Percentiles rank a stretch among this genome's conserved stretches.
phyloP scores from a whole-genome alignment of 2,888 invertebrate genomes.

The Lasioglossum zephyrum region DNA sequence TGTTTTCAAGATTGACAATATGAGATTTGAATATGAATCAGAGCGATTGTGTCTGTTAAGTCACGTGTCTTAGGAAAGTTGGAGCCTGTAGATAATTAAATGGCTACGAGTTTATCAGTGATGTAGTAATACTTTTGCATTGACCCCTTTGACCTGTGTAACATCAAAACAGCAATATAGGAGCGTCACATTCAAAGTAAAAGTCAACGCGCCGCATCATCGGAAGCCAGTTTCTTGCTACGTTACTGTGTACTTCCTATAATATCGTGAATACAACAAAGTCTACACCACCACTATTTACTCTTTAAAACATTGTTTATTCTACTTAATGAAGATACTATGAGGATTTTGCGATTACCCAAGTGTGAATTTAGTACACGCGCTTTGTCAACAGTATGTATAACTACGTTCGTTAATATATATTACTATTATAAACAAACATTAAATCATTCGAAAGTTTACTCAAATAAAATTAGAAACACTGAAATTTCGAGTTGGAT shows the following conservation, averaged over 20 bases:
- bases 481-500: background rate
- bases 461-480: background rate
- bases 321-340: constrained; percentile 47
- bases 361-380: constrained; percentile 56
- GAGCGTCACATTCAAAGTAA: constrained; percentile 25
- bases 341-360: constrained; percentile 68
- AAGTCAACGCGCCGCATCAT: constrained; percentile 6
- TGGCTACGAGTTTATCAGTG: constrained; percentile 70
- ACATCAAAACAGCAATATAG: constrained; percentile 44
- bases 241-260: background rate
- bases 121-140: constrained; percentile 73
- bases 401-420: background rate
- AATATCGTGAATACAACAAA: background rate
- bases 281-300: background rate
- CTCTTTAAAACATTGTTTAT: constrained; percentile 11
- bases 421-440: background rate
- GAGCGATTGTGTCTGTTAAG: background rate
- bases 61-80: constrained; percentile 40
- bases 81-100: constrained; percentile 54
- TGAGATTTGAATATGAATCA: background rate
- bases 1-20: background rate
- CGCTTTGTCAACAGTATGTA: constrained; percentile 40
- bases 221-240: background rate
- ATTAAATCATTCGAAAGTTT: background rate
- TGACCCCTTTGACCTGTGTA: constrained; percentile 62